Base-by-base conservation (phyloP, 2,888 invertebrate species). In the Andricus quercusramuli region DNA sequence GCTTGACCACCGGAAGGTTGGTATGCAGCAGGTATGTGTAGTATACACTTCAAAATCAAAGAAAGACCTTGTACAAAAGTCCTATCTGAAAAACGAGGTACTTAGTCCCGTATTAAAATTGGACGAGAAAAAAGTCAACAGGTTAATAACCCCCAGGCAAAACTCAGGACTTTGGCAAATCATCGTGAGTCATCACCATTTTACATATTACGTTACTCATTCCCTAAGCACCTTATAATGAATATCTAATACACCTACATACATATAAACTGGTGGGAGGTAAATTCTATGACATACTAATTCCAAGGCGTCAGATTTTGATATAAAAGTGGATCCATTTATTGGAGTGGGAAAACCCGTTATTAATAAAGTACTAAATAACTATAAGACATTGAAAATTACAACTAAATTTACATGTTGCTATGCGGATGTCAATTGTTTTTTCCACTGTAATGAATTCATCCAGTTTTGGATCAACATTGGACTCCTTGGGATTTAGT, bases 181-280 rank as follows among this genome's bases (percentile, higher is more conserved):
- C 41, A 56, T 56, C 81, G 78, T 83, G 80, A 85, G 82, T 85
- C 82, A 84, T 59, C 80, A 78, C 64, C 20, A 44, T 79, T 84
- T 85, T 80, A 78, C 82, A 82, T 84, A 85, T 80, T 84, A 78
- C 82, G 80, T 81, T 79, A 79, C 79, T 80, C 82, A 77, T 80
- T 82, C 79, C 80, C 80, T 77, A 82, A 79, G 79, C 79, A 83
- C 81, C 22, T 59, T 22, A 22, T 59, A 3, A 13, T 11, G 59
- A 22, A 59, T n/a, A n/a, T 17, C 5, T 15, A 41, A 41, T 41
- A 37, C 15, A 15, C 15, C 15, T 15, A 15, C 44, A 15, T 15
- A 15, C 4, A 47, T 47, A 17, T 47, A 47, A 47, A 47, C 47
- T 17, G 5, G 2, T 17, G 15, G 5, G 3, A 17, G 5, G 17